Evolutionary conservation across 1,140 invertebrate species (phyloP).

Genomic region (Rhyacophila brunnea): DNA sequence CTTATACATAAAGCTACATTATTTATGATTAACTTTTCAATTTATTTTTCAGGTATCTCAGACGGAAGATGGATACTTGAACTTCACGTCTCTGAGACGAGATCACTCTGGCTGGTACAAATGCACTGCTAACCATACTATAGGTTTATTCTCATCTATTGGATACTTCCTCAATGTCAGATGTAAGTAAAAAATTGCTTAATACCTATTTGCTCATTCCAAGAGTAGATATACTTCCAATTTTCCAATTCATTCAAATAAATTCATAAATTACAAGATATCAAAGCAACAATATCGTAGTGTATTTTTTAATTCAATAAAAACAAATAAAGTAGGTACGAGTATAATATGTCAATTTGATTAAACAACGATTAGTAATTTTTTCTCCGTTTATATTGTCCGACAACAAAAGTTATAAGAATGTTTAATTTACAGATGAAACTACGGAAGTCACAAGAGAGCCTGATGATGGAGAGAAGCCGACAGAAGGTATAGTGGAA

Average conservation of each 20-base stretch:
- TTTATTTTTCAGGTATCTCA: conserved; percentile 57
- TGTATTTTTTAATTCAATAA: too few relatives aligned
- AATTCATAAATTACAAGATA: too few relatives aligned
- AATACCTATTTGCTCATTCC: too few relatives aligned
- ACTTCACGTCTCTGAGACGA: conserved; percentile 71
- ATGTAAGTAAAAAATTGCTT: conserved; percentile 63
- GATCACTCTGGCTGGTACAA: conserved; percentile 82
- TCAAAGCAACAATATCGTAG: too few relatives aligned
- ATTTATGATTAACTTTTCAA: background rate
- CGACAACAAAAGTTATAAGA: background rate
- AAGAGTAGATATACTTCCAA: too few relatives aligned
- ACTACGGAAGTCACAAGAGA: conserved; percentile 9
- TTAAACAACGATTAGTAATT: too few relatives aligned
- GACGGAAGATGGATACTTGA: conserved; percentile 72
- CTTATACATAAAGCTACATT: too few relatives aligned
- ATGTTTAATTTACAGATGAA: conserved; percentile 14
- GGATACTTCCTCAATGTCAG: conserved; percentile 79
- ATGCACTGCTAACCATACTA: conserved; percentile 72
- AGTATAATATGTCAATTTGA: too few relatives aligned
- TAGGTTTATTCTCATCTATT: conserved; percentile 76
- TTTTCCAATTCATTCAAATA: too few relatives aligned
- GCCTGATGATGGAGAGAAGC: conserved; percentile 14
- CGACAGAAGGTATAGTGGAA: conserved; percentile 50
- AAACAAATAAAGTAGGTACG: too few relatives aligned
- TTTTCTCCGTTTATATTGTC: too few relatives aligned